Evolutionary conservation across 2,113 vertebrate genomes (phyloP), one percentile per base, ranked within the genome.

Genomic region (Chrysochloris asiatica): DNA sequence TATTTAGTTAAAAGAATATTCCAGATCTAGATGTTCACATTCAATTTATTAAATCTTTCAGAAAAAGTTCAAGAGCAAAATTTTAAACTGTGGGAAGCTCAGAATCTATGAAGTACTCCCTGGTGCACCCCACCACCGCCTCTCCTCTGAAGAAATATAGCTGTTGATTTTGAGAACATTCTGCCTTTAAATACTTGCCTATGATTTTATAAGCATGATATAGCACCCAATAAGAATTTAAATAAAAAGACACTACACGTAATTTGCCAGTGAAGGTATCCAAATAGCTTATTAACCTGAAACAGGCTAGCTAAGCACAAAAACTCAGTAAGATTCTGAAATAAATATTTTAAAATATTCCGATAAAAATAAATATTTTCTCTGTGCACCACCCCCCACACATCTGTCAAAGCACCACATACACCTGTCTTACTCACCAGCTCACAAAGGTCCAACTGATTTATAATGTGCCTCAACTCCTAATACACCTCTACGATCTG

Each of bases 401-500:
- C 8, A 16, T 28, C n/a, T n/a, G n/a, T n/a, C n/a, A n/a, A 47
- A 4, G 19, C 16, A 54, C 17, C 45, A 65, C 33, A 65, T 30
- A 50, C 14, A 43, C 28, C 85, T 47, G 78, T 38, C 80, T 86
- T 81, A 90, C 90, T 67, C 86, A 92, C n/a, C n/a, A n/a, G n/a
- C n/a, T n/a, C 82, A 93, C 76, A 83, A 33, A 82, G 82, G 41
- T 30, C 52, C 84, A 89, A 82, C 3, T 88, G 82, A 93, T 95
- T 91, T 92, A 71, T 0, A 0, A 93, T 30, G 67, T 81, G 93
- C 95, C 89, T 94, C 86, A 78, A 93, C 92, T 95, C 89, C 90
- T 73, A 81, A 63, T 16, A 16, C 95, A 87, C 93, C 84, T 93
- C 96, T 89, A 67, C 71, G 89, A n/a, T n/a, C n/a, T 79, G 54